Base-by-base conservation (phyloP, 2,888 invertebrate species). In the Drosophila pseudotalamancana region DNA sequence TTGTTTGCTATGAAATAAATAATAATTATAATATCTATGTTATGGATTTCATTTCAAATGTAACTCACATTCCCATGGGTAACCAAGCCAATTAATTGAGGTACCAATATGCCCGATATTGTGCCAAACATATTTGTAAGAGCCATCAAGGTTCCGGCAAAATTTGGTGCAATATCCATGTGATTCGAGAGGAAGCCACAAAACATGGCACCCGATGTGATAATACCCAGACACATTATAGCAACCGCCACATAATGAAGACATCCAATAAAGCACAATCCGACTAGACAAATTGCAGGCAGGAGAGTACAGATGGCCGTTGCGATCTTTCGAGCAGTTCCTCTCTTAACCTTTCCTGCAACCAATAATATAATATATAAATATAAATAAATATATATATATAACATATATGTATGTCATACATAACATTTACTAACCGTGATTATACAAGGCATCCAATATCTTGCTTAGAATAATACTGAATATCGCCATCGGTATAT, bases 121-220 rank as follows among this genome's bases (percentile, higher is more conserved):
- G 96, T 96, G 1, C 96, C 97, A 8, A 94, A 92, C 0, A 95
- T 95, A 87, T 97, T 97, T 0, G 96, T 96, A 0, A 97, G 89
- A 0, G 96, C 96, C 91, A 97, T 95, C 14, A 97, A 90, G 0
- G 95, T 96, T 91, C 94, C 95, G 21, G 96, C 96, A 88, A 94
- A 96, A 88, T 96, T 96, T 0, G 96, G 96, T 0, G 96, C 95
- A 76, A 97, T 95, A 85, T 97, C 96, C 80, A 96, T 96, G 87
- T 97, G 96, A 91, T 97, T 97, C 23, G 95, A 94, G 14, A 96
- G 92, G 90, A 95, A 96, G 4, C 97, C 97, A 67, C 95, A 94
- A 91, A 96, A 97, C 95, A 96, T 96, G 37, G 95, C 96, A 29
- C 96, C 97, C 86, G 95, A 95, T 65, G 93, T 92, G 3, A 95